Percentiles rank a stretch among this genome's conserved stretches.
Conservation (phyloP, 2,113 vertebrate species). For the Myotis yumanensis region DNA sequence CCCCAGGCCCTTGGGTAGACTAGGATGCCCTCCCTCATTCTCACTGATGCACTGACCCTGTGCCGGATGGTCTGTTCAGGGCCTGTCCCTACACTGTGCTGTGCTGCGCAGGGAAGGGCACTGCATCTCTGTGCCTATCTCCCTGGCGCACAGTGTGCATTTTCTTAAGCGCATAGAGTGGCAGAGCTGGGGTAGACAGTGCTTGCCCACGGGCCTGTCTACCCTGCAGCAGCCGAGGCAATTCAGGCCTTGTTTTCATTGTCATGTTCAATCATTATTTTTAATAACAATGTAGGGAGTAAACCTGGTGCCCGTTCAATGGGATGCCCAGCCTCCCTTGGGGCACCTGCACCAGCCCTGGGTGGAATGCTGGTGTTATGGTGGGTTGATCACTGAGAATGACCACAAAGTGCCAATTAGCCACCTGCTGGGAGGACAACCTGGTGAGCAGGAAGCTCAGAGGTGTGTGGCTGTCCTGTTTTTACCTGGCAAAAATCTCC, state of each 20-base stretch:
- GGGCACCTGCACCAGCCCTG: background rate
- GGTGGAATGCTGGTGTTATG: background rate
- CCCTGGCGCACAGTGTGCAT: slow-evolving; percentile 12
- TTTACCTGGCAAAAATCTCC: slow-evolving; percentile 52
- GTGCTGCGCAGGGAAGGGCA: background rate
- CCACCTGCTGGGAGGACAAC: background rate
- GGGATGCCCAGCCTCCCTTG: background rate
- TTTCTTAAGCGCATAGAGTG: background rate
- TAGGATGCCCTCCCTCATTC: background rate
- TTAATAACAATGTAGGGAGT: background rate
- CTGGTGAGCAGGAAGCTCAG: background rate
- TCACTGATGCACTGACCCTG: background rate
- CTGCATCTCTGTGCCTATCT: background rate
- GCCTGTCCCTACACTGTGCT: background rate
- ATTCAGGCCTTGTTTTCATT: slow-evolving; percentile 32
- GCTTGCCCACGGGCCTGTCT: background rate
- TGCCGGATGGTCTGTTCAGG: background rate
- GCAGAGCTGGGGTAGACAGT: background rate
- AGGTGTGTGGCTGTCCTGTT: background rate
- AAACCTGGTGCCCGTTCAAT: background rate
- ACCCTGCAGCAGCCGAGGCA: background rate
- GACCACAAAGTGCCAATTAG: background rate
- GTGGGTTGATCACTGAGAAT: background rate
- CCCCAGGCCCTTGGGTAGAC: rapidly evolving
- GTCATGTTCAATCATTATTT: slow-evolving; percentile 44